A percentile compares a stretch with the other conserved stretches of the same genome.
Conservation (phyloP, 2,888 invertebrate genomes). For the Tetragonula carbonaria region DNA sequence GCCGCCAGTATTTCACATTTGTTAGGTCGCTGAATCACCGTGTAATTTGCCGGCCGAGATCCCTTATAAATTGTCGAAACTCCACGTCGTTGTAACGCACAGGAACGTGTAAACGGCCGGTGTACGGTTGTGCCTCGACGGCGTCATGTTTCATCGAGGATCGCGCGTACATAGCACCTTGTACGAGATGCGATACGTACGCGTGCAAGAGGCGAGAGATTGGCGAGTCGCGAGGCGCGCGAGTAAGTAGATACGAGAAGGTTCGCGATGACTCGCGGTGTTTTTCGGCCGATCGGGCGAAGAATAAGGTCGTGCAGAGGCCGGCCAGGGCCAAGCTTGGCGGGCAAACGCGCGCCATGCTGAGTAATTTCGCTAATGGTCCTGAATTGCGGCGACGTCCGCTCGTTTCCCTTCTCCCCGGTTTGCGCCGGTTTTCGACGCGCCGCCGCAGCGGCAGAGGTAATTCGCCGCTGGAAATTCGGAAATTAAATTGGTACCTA, state of each 20-base stretch:
- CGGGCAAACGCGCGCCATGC: slow-evolving; percentile 65
- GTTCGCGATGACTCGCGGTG: slow-evolving; percentile 36
- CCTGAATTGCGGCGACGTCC: slow-evolving; percentile 70
- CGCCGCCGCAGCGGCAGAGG: slow-evolving; percentile 65
- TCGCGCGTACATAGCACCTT: slow-evolving; percentile 3
- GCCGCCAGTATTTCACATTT: slow-evolving; percentile 20
- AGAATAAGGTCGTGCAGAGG: slow-evolving; percentile 64
- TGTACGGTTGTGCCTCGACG: neutral
- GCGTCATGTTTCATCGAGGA: slow-evolving; percentile 47
- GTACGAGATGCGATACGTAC: neutral
- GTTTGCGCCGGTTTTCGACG: neutral
- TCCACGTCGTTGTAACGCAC: slow-evolving; percentile 2
- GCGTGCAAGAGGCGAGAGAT: neutral
- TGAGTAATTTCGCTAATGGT: slow-evolving; percentile 83
- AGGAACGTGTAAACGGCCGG: slow-evolving; percentile 22
- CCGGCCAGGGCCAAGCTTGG: slow-evolving; percentile 44
- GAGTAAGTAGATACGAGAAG: neutral
- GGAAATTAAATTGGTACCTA: slow-evolving; percentile 79
- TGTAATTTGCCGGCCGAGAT: slow-evolving; percentile 38
- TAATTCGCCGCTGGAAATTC: slow-evolving; percentile 79
- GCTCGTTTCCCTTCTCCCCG: slow-evolving; percentile 24
- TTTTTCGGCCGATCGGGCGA: slow-evolving; percentile 67
- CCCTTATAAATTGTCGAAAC: slow-evolving; percentile 49
- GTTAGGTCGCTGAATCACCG: slow-evolving; percentile 36
- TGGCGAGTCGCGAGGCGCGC: neutral